Conservation (phyloP, 1,140 invertebrate species). For the Dryas iulia region DNA sequence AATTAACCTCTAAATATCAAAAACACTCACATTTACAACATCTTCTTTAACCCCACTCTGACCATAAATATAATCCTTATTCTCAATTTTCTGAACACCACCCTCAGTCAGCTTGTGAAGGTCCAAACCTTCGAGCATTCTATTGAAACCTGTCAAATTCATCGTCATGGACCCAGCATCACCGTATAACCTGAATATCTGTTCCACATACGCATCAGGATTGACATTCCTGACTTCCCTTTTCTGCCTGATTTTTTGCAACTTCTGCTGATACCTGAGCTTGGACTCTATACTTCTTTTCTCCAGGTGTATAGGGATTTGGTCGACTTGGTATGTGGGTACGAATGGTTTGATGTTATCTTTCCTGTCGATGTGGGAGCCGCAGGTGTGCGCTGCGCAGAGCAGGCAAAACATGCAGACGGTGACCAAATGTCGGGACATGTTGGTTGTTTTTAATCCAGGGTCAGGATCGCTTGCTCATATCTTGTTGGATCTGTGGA, state of each 20-base stretch:
- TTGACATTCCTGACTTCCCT: conserved; percentile 65
- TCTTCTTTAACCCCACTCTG: conserved; percentile 66
- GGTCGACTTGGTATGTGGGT: conserved; percentile 36
- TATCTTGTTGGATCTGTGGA: conserved; percentile 54
- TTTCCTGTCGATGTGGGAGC: conserved; percentile 80
- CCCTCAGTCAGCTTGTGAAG: conserved; percentile 79
- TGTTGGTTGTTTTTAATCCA: conserved; percentile 43
- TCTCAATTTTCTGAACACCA: conserved; percentile 49
- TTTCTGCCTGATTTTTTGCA: conserved; percentile 58
- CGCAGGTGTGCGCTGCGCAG: conserved; percentile 87
- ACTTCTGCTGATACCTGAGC: conserved; percentile 50
- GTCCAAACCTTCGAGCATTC: conserved; percentile 82
- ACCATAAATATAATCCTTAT: conserved; percentile 49
- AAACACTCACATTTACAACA: conserved; percentile 70
- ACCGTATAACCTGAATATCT: conserved; percentile 79
- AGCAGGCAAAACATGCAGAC: conserved; percentile 90
- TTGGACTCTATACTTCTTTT: conserved; percentile 51
- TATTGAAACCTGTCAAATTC: conserved; percentile 84
- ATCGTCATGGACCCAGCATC: conserved; percentile 82
- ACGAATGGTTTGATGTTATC: conserved; percentile 48
- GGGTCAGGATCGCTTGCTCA: conserved; percentile 31
- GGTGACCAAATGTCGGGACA: conserved; percentile 83
- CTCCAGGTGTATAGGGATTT: conserved; percentile 42
- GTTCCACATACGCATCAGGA: conserved; percentile 66
- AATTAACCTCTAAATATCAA: not conserved